phyloP scores from a whole-genome alignment of 2,113 vertebrate genomes.

The Daboia siamensis region DNA sequence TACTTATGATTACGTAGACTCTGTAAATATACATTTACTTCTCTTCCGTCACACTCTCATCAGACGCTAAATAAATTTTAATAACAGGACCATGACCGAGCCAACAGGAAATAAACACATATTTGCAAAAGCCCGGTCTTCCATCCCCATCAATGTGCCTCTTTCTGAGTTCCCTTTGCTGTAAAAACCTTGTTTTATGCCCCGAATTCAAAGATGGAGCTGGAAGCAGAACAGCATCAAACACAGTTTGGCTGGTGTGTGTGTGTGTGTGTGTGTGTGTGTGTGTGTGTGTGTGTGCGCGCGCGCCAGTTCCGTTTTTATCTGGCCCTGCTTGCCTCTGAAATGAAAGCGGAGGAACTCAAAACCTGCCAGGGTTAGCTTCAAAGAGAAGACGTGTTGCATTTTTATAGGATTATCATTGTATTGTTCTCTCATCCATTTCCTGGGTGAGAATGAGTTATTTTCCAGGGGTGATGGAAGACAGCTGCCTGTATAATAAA shows the following conservation, averaged over 20 bases:
- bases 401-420: not conserved
- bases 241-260: not conserved
- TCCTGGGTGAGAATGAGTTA: not conserved
- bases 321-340: not conserved
- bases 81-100: not conserved
- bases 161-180: not conserved
- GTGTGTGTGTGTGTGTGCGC: too few species aligned
- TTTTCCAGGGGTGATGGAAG: not conserved
- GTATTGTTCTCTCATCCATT: not conserved
- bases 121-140: not conserved
- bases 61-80: too few species aligned
- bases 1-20: too few species aligned
- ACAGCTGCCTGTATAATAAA: not conserved
- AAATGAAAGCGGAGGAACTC: not conserved
- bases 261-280: too few species aligned
- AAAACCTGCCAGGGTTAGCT: not conserved
- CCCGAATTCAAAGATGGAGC: not conserved
- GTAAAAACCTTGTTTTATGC: not conserved
- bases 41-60: too few species aligned
- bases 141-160: not conserved
- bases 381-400: not conserved
- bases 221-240: not conserved
- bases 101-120: not conserved
- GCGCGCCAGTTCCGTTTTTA: not conserved
- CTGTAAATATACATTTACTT: too few species aligned